These are phyloP conservation scores for Neomonachus schauinslandi DNA, from an alignment of 2,113 vertebrate genomes.

Conservation along the genomic window DNA sequence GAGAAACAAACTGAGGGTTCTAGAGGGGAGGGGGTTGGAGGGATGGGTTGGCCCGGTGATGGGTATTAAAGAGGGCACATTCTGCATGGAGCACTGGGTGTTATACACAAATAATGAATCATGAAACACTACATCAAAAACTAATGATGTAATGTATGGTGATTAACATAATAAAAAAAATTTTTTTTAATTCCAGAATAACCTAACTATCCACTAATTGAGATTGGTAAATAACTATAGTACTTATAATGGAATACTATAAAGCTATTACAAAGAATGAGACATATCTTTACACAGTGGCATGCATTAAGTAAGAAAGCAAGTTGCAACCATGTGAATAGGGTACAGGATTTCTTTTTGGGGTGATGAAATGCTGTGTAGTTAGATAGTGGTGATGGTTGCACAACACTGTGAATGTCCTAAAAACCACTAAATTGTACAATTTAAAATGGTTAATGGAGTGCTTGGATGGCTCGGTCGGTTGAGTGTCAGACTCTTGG, in stretches of 20 bases:
- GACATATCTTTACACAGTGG: not conserved
- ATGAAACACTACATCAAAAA: too few species aligned
- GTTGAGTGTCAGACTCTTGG: not conserved
- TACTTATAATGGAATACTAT: constrained; percentile 7
- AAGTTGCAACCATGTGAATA: not conserved
- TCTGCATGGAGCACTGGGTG: too few species aligned
- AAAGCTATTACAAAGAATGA: not conserved
- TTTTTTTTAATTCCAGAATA: not conserved
- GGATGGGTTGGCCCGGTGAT: too few species aligned
- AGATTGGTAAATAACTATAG: not conserved
- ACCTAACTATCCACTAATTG: not conserved
- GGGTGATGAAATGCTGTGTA: not conserved
- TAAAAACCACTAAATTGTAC: not conserved
- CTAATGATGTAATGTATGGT: too few species aligned
- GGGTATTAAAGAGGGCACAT: too few species aligned
- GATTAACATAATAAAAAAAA: too few species aligned
- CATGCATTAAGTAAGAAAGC: not conserved
- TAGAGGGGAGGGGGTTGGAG: too few species aligned
- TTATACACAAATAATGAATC: too few species aligned
- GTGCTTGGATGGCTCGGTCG: not conserved
- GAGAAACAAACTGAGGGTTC: too few species aligned
- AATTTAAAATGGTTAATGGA: not conserved
- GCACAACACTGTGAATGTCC: not conserved
- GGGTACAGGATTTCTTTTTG: not conserved
- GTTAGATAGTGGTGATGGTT: not conserved